phyloP scores from a whole-genome alignment of 2,113 vertebrate genomes.

The Pituophis catenifer region DNA sequence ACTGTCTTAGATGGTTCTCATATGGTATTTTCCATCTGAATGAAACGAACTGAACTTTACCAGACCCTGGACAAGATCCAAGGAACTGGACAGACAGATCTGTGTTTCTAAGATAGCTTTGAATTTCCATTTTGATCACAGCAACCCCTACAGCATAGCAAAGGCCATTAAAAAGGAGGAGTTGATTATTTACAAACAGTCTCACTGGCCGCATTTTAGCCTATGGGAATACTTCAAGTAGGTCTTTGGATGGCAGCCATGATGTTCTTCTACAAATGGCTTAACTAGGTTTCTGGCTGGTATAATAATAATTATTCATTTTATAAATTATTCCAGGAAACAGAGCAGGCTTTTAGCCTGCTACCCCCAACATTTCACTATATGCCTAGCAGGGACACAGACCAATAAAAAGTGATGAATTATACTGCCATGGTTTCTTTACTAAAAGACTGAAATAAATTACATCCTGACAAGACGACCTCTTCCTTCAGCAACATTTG shows the following conservation, averaged over 20 bases:
- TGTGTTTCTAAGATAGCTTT: background rate
- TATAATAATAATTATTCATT: constrained; percentile 7
- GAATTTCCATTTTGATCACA: background rate
- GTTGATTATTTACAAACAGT: background rate
- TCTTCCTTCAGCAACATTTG: background rate
- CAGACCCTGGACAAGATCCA: background rate
- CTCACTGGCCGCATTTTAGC: background rate
- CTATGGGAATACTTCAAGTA: background rate
- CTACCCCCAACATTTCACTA: background rate
- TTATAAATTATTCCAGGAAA: constrained; percentile 8
- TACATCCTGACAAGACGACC: background rate
- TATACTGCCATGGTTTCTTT: background rate
- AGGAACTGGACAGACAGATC: background rate
- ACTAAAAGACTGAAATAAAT: background rate
- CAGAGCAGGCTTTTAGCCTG: background rate
- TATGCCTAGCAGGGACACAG: background rate
- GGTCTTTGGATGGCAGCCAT: background rate
- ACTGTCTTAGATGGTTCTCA: background rate
- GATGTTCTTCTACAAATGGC: background rate
- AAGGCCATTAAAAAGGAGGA: background rate
- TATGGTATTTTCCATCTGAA: background rate
- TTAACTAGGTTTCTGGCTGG: background rate
- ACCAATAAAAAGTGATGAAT: background rate
- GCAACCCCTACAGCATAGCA: background rate
- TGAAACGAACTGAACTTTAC: background rate